Evolutionary conservation across 2,888 invertebrate species (phyloP).

Genomic region (Beris morrisii): DNA sequence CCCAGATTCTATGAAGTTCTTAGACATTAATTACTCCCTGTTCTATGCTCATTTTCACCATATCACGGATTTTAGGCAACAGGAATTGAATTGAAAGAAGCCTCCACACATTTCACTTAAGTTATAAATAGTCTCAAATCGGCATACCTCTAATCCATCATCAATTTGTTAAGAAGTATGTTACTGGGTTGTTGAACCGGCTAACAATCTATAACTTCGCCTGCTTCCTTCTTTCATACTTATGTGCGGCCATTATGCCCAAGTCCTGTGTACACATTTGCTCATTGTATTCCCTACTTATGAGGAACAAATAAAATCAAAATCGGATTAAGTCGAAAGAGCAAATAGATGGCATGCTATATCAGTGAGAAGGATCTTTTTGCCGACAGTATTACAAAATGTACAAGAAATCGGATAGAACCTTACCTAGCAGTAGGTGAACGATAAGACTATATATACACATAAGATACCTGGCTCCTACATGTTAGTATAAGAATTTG

Average conservation of each 20-base stretch:
- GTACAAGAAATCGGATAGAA: background rate
- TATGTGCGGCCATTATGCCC: conserved; percentile 18
- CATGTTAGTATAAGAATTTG: conserved; percentile 18
- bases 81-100: too few species aligned
- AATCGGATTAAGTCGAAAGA: conserved; percentile 30
- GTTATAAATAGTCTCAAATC: too few species aligned
- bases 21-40: too few species aligned
- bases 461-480: background rate
- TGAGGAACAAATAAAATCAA: conserved; percentile 32
- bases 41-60: too few species aligned
- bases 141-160: conserved; percentile 17
- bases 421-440: background rate
- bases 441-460: background rate
- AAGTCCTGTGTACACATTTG: conserved; percentile 6
- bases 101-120: too few species aligned
- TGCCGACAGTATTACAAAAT: background rate
- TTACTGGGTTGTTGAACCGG: conserved; percentile 13
- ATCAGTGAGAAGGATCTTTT: conserved; percentile 15
- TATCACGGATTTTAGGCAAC: too few species aligned
- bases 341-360: conserved; percentile 27
- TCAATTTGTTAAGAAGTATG: conserved; percentile 20
- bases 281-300: conserved; percentile 3
- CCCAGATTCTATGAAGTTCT: too few species aligned
- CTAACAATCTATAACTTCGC: conserved; percentile 3
- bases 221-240: background rate